These are phyloP conservation scores for Streptopelia turtur DNA, from an alignment of 2,797 vertebrate genomes.

Conservation along the genomic window DNA sequence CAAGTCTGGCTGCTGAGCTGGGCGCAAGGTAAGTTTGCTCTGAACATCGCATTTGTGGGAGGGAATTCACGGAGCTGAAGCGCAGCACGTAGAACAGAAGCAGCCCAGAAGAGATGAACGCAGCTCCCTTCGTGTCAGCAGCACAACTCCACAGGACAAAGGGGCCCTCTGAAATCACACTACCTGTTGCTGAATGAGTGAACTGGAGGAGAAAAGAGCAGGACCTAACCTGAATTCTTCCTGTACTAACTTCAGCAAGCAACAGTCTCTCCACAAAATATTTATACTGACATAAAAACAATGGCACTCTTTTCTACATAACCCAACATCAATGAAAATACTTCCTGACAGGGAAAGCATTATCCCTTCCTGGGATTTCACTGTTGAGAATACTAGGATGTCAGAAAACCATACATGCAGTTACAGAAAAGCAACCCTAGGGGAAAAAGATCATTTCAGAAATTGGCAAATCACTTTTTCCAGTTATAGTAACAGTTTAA, in stretches of 20 bases:
- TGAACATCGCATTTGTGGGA: background rate
- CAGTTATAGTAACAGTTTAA: background rate
- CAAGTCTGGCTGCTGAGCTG: background rate
- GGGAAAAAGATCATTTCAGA: background rate
- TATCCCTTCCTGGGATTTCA: background rate
- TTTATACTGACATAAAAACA: background rate
- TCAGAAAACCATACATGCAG: background rate
- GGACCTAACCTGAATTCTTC: background rate
- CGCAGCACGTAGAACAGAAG: background rate
- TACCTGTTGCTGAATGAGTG: background rate
- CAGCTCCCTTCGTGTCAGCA: background rate
- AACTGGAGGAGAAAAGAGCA: background rate
- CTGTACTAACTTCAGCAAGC: background rate
- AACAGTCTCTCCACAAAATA: background rate
- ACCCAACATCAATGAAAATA: background rate
- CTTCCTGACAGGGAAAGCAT: background rate
- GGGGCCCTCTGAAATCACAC: background rate
- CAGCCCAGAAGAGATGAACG: accelerated
- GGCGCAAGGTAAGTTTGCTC: background rate
- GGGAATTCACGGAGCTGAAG: background rate
- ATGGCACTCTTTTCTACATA: background rate
- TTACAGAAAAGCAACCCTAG: background rate
- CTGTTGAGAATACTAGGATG: background rate
- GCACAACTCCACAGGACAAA: background rate
- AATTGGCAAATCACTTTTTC: background rate